Conservation (phyloP, 2,113 vertebrate species). For the Dipodomys ordii region DNA sequence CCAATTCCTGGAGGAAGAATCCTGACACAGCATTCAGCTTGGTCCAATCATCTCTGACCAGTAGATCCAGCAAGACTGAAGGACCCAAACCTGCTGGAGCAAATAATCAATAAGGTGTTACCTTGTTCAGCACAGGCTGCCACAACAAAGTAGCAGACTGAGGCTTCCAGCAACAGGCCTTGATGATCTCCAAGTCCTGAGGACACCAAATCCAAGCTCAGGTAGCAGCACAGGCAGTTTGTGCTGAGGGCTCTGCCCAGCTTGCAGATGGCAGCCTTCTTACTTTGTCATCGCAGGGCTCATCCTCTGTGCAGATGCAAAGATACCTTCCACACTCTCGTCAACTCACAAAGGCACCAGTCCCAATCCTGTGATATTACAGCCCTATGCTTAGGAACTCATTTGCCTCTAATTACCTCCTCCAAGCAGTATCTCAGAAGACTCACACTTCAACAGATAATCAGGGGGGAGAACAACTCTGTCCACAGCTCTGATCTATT, state of each 20-base stretch:
- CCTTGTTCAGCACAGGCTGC: background rate
- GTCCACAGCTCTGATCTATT: background rate
- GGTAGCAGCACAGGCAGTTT: no score
- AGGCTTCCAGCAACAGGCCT: no score
- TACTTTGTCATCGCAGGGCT: background rate
- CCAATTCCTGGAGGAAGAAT: background rate
- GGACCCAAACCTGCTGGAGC: background rate
- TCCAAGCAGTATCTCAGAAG: background rate
- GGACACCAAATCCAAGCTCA: background rate
- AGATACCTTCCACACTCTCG: background rate
- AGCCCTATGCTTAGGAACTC: background rate
- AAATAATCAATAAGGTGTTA: no score
- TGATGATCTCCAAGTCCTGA: background rate
- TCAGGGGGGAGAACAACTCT: background rate
- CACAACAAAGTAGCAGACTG: background rate
- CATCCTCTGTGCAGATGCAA: background rate
- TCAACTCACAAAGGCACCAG: background rate
- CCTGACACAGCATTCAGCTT: background rate
- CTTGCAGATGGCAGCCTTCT: background rate
- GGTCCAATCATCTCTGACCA: background rate
- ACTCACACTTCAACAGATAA: background rate
- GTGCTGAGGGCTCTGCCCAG: background rate
- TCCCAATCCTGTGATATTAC: background rate
- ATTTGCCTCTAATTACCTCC: background rate
- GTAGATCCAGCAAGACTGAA: background rate